A percentile compares a stretch with the other conserved stretches of the same genome.
Conservation (phyloP, 37 sponge, comb jelly and placozoan species). For the Sycon ciliatum region DNA sequence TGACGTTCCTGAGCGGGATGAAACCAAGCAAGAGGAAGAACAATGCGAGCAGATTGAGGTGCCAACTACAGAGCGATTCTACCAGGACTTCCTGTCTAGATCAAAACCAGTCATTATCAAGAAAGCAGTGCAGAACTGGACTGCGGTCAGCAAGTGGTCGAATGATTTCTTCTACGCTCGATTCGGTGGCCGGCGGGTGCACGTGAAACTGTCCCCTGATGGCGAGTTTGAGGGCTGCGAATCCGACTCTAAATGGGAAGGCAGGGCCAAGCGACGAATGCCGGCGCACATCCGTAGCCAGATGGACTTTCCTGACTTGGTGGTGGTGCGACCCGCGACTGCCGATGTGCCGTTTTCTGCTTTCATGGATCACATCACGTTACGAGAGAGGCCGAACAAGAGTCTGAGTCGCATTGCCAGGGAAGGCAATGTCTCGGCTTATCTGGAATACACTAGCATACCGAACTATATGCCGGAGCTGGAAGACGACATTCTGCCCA, state of each 20-base stretch:
- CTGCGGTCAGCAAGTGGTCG: conserved; percentile 59
- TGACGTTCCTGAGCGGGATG: not conserved
- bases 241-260: conserved; percentile 34
- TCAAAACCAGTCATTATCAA: conserved; percentile 65
- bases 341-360: conserved; percentile 51
- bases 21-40: not conserved
- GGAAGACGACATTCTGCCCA: conserved; percentile 41
- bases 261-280: conserved; percentile 29
- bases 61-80: conserved; percentile 32
- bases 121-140: conserved; percentile 37
- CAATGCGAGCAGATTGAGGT: conserved; percentile 30
- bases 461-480: conserved; percentile 59
- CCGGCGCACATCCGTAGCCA: conserved; percentile 42
- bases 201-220: conserved; percentile 58
- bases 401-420: not conserved
- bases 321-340: conserved; percentile 71
- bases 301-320: conserved; percentile 54
- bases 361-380: conserved; percentile 36
- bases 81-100: conserved; percentile 34
- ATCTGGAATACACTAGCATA: conserved; percentile 72
- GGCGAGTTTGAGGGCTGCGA: conserved; percentile 74
- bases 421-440: conserved; percentile 35
- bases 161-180: conserved; percentile 21
- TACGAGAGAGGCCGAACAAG: not conserved
- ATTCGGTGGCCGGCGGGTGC: conserved; percentile 41